phyloP scores from a whole-genome alignment of 2,113 vertebrate genomes.

The Chionodraco myersi region DNA sequence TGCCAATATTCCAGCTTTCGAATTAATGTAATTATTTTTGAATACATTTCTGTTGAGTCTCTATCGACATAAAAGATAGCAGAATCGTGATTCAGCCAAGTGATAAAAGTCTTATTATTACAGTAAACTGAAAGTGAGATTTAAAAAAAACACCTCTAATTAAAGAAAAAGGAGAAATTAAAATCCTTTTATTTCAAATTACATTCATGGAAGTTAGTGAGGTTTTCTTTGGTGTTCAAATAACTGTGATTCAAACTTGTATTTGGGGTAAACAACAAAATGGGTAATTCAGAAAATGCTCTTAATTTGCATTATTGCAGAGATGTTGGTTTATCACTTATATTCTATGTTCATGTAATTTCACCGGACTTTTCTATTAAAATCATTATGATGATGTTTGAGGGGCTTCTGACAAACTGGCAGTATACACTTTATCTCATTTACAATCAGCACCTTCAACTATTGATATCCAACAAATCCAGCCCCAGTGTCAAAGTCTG shows the following conservation, averaged over 20 bases:
- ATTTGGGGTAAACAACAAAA: neutral
- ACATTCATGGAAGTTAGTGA: neutral
- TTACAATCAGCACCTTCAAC: neutral
- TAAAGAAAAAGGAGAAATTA: neutral
- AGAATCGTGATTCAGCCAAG: too few relatives aligned
- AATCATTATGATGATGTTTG: neutral
- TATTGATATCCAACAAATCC: neutral
- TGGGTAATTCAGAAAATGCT: neutral
- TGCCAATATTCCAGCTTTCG: neutral
- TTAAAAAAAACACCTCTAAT: too few relatives aligned
- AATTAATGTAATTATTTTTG: neutral
- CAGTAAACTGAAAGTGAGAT: too few relatives aligned
- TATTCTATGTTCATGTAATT: neutral
- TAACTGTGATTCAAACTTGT: neutral
- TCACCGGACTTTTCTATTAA: neutral
- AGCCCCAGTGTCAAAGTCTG: neutral
- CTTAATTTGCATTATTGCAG: neutral
- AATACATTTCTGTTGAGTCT: too few relatives aligned
- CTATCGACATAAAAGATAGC: too few relatives aligned
- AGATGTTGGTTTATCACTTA: neutral
- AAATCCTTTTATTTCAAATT: slow-evolving; percentile 7
- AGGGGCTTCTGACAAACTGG: neutral
- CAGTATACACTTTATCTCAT: neutral
- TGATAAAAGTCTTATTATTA: too few relatives aligned
- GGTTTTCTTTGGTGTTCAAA: neutral